Evolutionary conservation across 2,113 vertebrate genomes (phyloP), one percentile per base, ranked within the genome.

Genomic region (Melanocharis versteri): DNA sequence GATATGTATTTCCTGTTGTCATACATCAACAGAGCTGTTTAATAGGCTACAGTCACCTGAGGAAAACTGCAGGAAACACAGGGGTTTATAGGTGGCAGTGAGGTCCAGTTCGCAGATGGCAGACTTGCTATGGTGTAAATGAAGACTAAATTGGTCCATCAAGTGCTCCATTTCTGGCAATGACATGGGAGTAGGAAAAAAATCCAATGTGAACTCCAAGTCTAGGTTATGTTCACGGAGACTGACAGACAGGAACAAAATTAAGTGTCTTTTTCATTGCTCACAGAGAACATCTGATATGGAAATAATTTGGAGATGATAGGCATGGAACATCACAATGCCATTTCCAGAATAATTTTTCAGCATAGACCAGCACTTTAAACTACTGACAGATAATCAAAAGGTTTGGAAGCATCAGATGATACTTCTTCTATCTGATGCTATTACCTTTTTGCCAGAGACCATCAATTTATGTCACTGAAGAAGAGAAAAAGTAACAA

Each of bases 231-330:
- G 31, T 73, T 85, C 75, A 47, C 0, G 0, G 15, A 23, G 11
- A 8, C 9, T 94, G 73, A 54, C 56, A 90, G 64, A 37, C 35
- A 93, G 56, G 40, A 89, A 77, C 28, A 90, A 93, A 95, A 78
- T 75, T n/a, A 82, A 87, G 27, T 69, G 62, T 30, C 54, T 64
- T 89, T 95, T 90, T 72, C 54, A 35, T 50, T 92, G 51, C 48
- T 72, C 65, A 77, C 11, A 61, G 71, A 70, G 87, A 39, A 91
- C 3, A 82, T 84, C 89, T 82, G 75, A 88, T 90, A 94, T 11
- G 53, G 75, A 97, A 95, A 96, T 84, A 83, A 90, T 93, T 64
- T 82, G 42, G 71, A 94, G 35, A 83, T 89, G 68, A 85, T 69
- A 92, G 68, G 64, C 77, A 77, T 0, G 0, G 45, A 94, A 89